A percentile compares a stretch with the other conserved stretches of the same genome.
Conservation (phyloP, 1,140 invertebrate genomes). For the Bicyclus anynana region DNA sequence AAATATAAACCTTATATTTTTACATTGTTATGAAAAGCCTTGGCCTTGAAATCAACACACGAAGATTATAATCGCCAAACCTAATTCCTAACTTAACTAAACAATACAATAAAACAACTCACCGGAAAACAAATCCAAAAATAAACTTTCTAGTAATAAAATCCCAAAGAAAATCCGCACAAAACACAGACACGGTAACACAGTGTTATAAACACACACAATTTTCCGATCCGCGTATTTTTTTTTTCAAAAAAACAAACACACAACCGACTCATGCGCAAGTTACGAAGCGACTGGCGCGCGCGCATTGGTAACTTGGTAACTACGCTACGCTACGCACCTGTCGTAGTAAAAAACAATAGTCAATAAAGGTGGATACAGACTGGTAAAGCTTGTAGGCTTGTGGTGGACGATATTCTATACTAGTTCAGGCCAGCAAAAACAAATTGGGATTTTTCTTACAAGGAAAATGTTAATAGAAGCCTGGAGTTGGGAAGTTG, state of each 20-base stretch:
- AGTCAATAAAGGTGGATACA: slow-evolving; percentile 30
- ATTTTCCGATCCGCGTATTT: slow-evolving; percentile 18
- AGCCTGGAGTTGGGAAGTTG: too few relatives aligned
- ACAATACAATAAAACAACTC: slow-evolving; percentile 24
- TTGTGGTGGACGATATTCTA: too few relatives aligned
- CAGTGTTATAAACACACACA: slow-evolving; percentile 26
- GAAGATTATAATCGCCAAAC: background rate
- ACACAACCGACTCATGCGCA: slow-evolving; percentile 46
- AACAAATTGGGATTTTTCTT: too few relatives aligned
- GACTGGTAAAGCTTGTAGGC: background rate
- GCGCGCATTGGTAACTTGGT: too few relatives aligned
- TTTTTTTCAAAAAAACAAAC: slow-evolving; percentile 10
- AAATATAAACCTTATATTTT: slow-evolving; percentile 1
- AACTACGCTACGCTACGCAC: too few relatives aligned
- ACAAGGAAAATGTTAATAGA: too few relatives aligned
- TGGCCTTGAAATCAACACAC: slow-evolving; percentile 16
- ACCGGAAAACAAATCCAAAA: slow-evolving; percentile 39
- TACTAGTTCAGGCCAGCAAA: too few relatives aligned
- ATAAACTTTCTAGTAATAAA: slow-evolving; percentile 16
- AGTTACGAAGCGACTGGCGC: slow-evolving; percentile 41
- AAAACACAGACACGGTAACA: slow-evolving; percentile 27
- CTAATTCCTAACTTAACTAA: background rate
- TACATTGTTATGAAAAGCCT: slow-evolving; percentile 21
- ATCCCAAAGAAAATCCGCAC: slow-evolving; percentile 17
- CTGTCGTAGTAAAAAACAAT: slow-evolving; percentile 59